phyloP scores from a whole-genome alignment of 2,113 vertebrate species.

The Todiramphus chloris region DNA sequence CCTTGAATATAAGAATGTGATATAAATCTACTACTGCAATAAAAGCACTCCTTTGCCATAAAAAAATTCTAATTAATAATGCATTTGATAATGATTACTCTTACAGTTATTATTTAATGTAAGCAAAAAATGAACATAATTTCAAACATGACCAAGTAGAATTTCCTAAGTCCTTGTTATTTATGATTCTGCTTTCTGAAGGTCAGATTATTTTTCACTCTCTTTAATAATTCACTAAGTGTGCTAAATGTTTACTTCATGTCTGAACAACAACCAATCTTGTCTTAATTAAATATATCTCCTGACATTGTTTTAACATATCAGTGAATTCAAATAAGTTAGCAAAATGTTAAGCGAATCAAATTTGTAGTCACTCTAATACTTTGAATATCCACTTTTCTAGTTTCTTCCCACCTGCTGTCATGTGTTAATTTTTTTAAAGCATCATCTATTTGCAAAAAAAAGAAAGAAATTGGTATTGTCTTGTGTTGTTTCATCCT shows the following conservation, averaged over 20 bases:
- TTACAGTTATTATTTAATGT: slow-evolving; percentile 26
- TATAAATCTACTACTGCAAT: slow-evolving; percentile 8
- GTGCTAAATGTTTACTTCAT: slow-evolving; percentile 63
- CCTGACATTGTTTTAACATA: slow-evolving; percentile 71
- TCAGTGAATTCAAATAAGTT: slow-evolving; percentile 82
- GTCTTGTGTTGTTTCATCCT: slow-evolving; percentile 91
- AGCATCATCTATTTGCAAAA: slow-evolving; percentile 76
- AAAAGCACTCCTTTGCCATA: not conserved
- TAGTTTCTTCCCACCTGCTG: slow-evolving; percentile 90
- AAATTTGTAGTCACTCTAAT: slow-evolving; percentile 77
- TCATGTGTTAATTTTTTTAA: slow-evolving; percentile 91
- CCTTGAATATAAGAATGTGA: not conserved
- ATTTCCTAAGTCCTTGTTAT: slow-evolving; percentile 4
- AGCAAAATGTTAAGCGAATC: slow-evolving; percentile 86
- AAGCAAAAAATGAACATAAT: slow-evolving; percentile 20
- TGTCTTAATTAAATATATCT: slow-evolving; percentile 76
- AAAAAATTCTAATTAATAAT: slow-evolving; percentile 36
- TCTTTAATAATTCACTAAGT: slow-evolving; percentile 53
- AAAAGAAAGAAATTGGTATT: slow-evolving; percentile 84
- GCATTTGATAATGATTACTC: slow-evolving; percentile 5
- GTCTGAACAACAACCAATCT: slow-evolving; percentile 57
- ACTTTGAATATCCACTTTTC: slow-evolving; percentile 87
- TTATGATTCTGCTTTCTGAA: slow-evolving; percentile 32
- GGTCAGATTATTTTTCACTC: slow-evolving; percentile 54
- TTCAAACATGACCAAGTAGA: not conserved